A percentile compares a stretch with the other conserved stretches of the same genome.
Conservation (phyloP, 2,797 vertebrate species). For the Synaphobranchus kaupii region DNA sequence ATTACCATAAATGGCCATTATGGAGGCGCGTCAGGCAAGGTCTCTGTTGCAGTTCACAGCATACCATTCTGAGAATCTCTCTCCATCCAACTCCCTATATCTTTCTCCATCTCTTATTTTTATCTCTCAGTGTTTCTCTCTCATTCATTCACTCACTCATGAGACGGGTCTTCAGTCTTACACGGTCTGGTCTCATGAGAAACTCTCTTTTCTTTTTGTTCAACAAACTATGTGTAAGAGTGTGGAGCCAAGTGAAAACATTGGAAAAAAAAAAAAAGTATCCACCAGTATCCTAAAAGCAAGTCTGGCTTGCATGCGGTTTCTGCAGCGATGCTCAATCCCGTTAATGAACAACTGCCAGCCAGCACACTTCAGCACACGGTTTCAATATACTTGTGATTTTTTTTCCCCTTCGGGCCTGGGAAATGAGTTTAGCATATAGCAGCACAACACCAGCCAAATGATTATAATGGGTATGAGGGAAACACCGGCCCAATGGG, state of each 20-base stretch:
- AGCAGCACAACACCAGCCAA: background rate
- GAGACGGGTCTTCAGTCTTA: constrained; percentile 9
- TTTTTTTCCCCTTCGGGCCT: background rate
- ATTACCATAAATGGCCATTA: background rate
- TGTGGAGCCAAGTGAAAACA: background rate
- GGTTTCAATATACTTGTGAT: background rate
- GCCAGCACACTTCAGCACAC: background rate
- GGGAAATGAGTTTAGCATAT: background rate
- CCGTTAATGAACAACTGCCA: background rate
- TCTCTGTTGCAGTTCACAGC: constrained; percentile 19
- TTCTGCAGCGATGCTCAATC: background rate
- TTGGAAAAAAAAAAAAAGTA: background rate
- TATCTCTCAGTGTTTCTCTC: background rate
- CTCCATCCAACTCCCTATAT: background rate
- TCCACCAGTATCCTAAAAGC: background rate
- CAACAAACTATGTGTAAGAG: background rate
- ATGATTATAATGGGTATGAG: background rate
- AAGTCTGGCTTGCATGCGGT: background rate
- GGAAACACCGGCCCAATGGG: background rate
- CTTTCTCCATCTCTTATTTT: background rate
- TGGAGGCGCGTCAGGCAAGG: background rate
- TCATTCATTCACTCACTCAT: background rate
- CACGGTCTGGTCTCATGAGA: constrained; percentile 21
- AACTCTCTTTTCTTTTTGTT: background rate
- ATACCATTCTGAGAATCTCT: background rate